phyloP scores from a whole-genome alignment of 2,888 invertebrate genomes.

The Volucella inanis region DNA sequence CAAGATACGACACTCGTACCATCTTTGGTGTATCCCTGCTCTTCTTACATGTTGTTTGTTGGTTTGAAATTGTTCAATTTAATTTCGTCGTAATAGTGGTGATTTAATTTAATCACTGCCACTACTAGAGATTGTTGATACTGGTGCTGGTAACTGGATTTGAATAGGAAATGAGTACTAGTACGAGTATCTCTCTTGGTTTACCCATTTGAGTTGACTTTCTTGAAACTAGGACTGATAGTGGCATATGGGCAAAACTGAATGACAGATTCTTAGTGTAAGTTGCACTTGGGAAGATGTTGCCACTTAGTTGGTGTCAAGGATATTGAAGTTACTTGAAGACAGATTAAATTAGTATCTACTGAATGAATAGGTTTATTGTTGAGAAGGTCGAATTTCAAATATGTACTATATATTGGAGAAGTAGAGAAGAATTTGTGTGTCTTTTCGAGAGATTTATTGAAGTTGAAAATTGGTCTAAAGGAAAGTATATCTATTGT shows the following conservation, averaged over 20 bases:
- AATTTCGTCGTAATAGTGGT: constrained; percentile 39
- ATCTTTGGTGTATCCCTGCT: constrained; percentile 26
- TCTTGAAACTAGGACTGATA: not conserved
- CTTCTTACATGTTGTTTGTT: constrained; percentile 31
- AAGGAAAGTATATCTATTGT: too few species aligned
- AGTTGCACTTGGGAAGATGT: not conserved
- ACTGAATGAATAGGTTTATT: too few species aligned
- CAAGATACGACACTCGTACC: constrained; percentile 6
- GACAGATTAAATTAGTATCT: not conserved
- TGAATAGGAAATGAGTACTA: constrained; percentile 44
- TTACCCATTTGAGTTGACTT: constrained; percentile 41
- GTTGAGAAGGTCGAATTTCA: too few species aligned
- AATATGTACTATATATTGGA: too few species aligned
- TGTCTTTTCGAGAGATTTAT: too few species aligned
- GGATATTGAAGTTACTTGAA: not conserved
- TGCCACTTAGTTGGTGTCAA: constrained; percentile 35
- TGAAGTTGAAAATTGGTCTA: too few species aligned
- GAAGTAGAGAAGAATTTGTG: too few species aligned
- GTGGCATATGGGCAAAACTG: not conserved
- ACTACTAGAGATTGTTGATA: constrained; percentile 5
- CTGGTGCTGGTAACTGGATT: constrained; percentile 24
- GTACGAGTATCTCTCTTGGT: constrained; percentile 47
- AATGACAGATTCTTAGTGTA: constrained; percentile 17
- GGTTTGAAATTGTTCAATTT: constrained; percentile 52
- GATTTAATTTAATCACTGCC: constrained; percentile 55